phyloP scores from a whole-genome alignment of 2,888 invertebrate genomes.

The Anticlea derivata region DNA sequence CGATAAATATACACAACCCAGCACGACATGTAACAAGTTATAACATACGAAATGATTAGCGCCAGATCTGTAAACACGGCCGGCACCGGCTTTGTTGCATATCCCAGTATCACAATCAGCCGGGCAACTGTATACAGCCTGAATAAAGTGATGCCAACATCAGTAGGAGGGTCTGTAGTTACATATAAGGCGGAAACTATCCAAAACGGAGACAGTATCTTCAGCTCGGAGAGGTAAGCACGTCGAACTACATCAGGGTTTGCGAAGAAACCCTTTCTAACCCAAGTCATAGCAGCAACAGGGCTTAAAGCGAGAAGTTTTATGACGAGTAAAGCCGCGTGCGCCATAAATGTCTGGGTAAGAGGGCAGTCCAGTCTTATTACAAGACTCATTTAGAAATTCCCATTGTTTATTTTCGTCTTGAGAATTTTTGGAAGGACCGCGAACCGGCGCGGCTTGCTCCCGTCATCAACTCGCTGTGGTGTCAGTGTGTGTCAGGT shows the following conservation, averaged over 20 bases:
- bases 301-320: slow-evolving; percentile 56
- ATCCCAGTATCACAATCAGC: slow-evolving; percentile 50
- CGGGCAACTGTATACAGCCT: slow-evolving; percentile 49
- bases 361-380: slow-evolving; percentile 51
- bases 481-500: slow-evolving; percentile 8
- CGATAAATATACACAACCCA: slow-evolving; percentile 51
- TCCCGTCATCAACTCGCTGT: neutral
- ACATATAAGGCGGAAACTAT: slow-evolving; percentile 56
- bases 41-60: slow-evolving; percentile 51
- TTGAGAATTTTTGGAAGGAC: neutral
- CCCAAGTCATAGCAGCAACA: slow-evolving; percentile 57
- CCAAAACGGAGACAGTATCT: slow-evolving; percentile 63
- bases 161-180: slow-evolving; percentile 44
- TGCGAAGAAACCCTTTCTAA: slow-evolving; percentile 50
- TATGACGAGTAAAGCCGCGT: slow-evolving; percentile 55
- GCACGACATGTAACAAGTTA: slow-evolving; percentile 57
- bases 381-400: slow-evolving; percentile 39
- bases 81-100: slow-evolving; percentile 47
- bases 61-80: slow-evolving; percentile 52
- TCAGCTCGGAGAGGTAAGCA: slow-evolving; percentile 60
- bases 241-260: slow-evolving; percentile 50
- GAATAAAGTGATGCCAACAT: slow-evolving; percentile 46
- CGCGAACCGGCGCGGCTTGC: neutral
- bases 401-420: slow-evolving; percentile 16
- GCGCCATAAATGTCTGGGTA: slow-evolving; percentile 56